Evolutionary conservation across 2,113 vertebrate species (phyloP).

Genomic region (Tenrec ecaudatus): DNA sequence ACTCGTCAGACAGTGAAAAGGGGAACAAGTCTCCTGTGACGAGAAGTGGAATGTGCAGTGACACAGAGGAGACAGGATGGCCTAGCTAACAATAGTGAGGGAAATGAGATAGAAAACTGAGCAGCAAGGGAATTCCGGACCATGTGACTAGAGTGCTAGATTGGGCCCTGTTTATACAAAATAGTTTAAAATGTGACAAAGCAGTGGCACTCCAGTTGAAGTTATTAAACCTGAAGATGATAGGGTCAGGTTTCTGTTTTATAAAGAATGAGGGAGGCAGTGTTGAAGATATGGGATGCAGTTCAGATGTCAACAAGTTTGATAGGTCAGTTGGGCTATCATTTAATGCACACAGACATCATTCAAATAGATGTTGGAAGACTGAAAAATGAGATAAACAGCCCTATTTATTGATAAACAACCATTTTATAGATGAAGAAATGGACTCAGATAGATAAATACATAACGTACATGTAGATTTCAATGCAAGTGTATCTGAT

Average conservation of each 20-base stretch:
- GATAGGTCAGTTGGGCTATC: neutral
- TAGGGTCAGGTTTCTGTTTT: slow-evolving; percentile 4
- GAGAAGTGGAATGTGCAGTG: neutral
- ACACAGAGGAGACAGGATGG: neutral
- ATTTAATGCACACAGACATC: slow-evolving; percentile 2
- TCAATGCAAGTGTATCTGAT: neutral
- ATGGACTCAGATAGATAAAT: neutral
- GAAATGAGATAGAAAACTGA: neutral
- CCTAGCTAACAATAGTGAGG: neutral
- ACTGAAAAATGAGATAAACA: slow-evolving; percentile 20
- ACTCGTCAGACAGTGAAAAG: neutral
- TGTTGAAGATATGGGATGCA: neutral
- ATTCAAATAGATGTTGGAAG: neutral
- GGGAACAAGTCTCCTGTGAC: slow-evolving; percentile 4
- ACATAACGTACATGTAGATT: slow-evolving; percentile 6
- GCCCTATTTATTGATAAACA: neutral
- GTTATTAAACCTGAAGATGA: neutral
- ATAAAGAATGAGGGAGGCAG: neutral
- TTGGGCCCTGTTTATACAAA: neutral
- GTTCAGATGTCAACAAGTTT: neutral
- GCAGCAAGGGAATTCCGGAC: neutral
- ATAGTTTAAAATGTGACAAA: neutral
- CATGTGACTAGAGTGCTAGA: neutral
- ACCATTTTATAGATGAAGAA: slow-evolving; percentile 22
- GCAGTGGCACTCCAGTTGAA: neutral